Evolutionary conservation across 2,888 invertebrate species (phyloP).

Genomic region (Argyresthia albistria): DNA sequence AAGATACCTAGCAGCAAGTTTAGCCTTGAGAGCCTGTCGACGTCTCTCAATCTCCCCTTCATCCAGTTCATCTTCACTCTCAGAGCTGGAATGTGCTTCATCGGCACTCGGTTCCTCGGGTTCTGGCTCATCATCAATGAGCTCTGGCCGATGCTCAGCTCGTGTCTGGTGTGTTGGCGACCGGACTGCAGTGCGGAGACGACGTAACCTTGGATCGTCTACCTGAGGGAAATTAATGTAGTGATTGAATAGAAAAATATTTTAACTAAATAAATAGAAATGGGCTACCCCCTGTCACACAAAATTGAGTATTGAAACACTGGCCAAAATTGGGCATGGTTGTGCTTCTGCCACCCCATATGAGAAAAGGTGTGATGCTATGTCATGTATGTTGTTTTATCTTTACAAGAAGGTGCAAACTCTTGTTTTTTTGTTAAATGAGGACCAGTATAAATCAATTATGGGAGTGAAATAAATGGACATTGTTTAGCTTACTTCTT

Average conservation of each 20-base stretch:
- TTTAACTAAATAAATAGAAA: too few relatives aligned
- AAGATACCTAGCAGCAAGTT: constrained; percentile 51
- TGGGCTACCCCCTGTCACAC: too few relatives aligned
- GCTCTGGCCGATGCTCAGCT: constrained; percentile 69
- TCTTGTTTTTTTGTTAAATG: too few relatives aligned
- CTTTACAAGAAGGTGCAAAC: too few relatives aligned
- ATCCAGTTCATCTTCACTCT: constrained; percentile 88
- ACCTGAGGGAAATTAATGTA: constrained; percentile 34
- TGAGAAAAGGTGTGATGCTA: too few relatives aligned
- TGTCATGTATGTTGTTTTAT: too few relatives aligned
- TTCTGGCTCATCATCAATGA: constrained; percentile 57
- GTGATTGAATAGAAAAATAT: too few relatives aligned
- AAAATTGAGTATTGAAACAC: too few relatives aligned
- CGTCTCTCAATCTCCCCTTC: constrained; percentile 89
- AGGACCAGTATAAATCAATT: too few relatives aligned
- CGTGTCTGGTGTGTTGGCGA: constrained; percentile 55
- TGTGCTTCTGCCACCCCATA: too few relatives aligned
- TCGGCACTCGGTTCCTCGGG: constrained; percentile 57
- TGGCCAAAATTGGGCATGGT: too few relatives aligned
- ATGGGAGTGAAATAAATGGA: too few relatives aligned
- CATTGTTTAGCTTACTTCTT: constrained; percentile 47
- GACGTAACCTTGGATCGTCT: constrained; percentile 87
- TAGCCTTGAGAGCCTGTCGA: constrained; percentile 71
- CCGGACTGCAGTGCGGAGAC: constrained; percentile 70
- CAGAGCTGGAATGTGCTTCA: constrained; percentile 59